Percentiles rank a stretch among this genome's conserved stretches.
Conservation (phyloP, 2,888 invertebrate species). For the Amphipoea lucens region DNA sequence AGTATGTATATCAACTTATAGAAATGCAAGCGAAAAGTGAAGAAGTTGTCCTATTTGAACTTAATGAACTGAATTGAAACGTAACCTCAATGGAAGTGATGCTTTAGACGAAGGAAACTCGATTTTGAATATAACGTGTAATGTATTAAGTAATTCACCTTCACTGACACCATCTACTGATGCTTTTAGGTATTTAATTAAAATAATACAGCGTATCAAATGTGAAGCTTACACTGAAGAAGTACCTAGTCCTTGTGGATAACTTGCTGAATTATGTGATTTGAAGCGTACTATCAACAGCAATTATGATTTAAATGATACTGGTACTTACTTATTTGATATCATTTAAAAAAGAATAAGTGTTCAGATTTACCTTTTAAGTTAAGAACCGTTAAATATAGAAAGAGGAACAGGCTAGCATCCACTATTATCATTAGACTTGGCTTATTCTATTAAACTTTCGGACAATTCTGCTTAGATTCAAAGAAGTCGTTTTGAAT, state of each 20-base stretch:
- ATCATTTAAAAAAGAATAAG: background rate
- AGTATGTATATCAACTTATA: background rate
- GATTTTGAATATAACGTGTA: background rate
- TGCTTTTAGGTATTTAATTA: background rate
- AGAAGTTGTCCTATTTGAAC: background rate
- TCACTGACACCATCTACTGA: no score
- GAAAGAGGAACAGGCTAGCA: background rate
- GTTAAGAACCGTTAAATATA: background rate
- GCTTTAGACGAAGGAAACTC: background rate
- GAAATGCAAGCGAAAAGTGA: background rate
- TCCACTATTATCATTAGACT: background rate
- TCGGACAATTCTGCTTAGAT: constrained; percentile 8
- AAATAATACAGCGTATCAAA: background rate
- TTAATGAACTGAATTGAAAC: background rate
- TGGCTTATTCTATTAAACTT: background rate
- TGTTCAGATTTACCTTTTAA: background rate
- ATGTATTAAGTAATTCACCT: background rate
- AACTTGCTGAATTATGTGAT: background rate
- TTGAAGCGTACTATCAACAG: background rate
- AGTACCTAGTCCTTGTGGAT: background rate
- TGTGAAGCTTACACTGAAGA: background rate
- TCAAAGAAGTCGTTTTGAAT: background rate
- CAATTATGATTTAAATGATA: background rate
- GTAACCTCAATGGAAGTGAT: background rate
- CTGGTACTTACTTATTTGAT: no score